Conservation (phyloP, 2,888 invertebrate genomes). For the Conistra vaccinii region DNA sequence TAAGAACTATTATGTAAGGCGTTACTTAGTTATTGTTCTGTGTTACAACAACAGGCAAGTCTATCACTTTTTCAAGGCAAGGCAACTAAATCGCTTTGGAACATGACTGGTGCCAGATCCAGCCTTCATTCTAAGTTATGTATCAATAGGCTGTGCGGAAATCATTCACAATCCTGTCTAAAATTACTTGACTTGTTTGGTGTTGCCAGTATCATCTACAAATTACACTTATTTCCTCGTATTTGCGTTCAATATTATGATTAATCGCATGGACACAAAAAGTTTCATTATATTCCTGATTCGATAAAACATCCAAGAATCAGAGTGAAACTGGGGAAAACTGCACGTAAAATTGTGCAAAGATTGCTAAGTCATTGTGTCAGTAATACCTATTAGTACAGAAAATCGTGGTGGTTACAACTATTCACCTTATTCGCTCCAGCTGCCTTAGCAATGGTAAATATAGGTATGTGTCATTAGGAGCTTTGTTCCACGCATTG, state of each 20-base stretch:
- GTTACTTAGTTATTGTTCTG: constrained; percentile 16
- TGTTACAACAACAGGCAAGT: constrained; percentile 5
- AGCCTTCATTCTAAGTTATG: background rate
- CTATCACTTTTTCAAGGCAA: background rate
- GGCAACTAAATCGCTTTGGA: background rate
- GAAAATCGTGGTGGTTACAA: background rate
- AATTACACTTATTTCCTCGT: background rate
- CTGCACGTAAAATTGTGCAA: background rate
- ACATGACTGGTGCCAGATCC: background rate
- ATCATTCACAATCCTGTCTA: too few relatives aligned
- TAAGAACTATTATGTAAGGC: constrained; percentile 8
- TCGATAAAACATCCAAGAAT: background rate
- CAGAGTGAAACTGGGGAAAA: constrained; percentile 4
- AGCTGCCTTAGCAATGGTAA: background rate
- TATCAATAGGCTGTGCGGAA: background rate
- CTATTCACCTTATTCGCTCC: too few relatives aligned
- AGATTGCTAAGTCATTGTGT: background rate
- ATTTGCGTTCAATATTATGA: background rate
- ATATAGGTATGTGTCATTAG: background rate
- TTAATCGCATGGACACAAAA: background rate
- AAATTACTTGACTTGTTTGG: too few relatives aligned
- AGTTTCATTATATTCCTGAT: background rate
- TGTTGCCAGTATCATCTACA: background rate
- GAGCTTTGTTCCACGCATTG: background rate
- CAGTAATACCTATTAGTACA: background rate